Percentiles rank a stretch among this genome's conserved stretches.
phyloP scores from a whole-genome alignment of 2,113 vertebrate species.

The Equus przewalskii region DNA sequence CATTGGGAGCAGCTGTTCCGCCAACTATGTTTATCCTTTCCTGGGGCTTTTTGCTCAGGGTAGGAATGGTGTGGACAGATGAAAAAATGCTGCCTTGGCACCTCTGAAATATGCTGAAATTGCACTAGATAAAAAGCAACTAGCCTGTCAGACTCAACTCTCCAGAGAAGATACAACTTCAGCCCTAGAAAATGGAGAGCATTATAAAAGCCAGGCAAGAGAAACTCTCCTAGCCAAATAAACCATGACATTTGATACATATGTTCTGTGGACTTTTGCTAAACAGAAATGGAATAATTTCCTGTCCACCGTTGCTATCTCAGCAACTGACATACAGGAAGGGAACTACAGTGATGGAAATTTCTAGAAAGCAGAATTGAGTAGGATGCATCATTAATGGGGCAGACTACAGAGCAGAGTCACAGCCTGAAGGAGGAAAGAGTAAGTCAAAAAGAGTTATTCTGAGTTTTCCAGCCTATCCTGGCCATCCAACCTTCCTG shows the following conservation, averaged over 20 bases:
- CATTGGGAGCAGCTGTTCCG: slow-evolving; percentile 14
- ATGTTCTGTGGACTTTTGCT: neutral
- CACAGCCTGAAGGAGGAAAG: neutral
- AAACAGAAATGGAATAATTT: slow-evolving; percentile 15
- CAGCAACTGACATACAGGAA: neutral
- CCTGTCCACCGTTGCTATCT: neutral
- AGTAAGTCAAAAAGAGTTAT: neutral
- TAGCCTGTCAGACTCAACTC: neutral
- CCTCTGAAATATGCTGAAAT: slow-evolving; percentile 30
- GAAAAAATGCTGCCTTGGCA: slow-evolving; percentile 15
- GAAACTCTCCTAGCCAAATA: neutral
- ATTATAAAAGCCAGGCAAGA: slow-evolving; percentile 11
- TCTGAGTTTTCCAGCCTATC: neutral
- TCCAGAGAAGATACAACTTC: slow-evolving; percentile 45
- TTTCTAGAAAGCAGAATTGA: neutral
- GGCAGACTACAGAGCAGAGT: neutral
- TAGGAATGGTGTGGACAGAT: neutral
- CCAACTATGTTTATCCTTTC: slow-evolving; percentile 39
- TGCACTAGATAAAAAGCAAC: neutral
- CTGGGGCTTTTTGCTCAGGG: neutral
- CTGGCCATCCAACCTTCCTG: no score
- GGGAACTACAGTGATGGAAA: neutral
- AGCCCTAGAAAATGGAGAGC: neutral
- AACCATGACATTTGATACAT: slow-evolving; percentile 41
- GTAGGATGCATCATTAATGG: neutral